Percentiles rank a stretch among this genome's conserved stretches.
These are phyloP conservation scores for Muscina levida DNA, from an alignment of 2,888 invertebrate species.

Conservation along the genomic window DNA sequence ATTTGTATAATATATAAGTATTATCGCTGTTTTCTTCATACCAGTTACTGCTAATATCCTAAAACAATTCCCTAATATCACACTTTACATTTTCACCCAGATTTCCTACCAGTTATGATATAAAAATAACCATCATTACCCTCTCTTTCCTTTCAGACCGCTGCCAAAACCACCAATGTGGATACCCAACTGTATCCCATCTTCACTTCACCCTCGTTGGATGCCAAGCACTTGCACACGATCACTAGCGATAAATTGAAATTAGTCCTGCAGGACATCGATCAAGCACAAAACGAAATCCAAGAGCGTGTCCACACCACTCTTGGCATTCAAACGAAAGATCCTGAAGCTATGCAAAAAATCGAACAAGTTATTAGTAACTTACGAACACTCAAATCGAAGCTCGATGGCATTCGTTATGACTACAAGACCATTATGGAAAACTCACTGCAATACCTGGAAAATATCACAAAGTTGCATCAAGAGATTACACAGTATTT, in stretches of 20 bases:
- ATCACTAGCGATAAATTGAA: constrained; percentile 83
- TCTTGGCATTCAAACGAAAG: constrained; percentile 84
- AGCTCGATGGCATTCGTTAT: constrained; percentile 84
- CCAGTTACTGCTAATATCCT: too few relatives aligned
- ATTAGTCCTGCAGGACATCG: constrained; percentile 83
- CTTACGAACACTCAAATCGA: constrained; percentile 84
- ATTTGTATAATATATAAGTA: too few relatives aligned
- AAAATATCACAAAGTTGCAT: constrained; percentile 84
- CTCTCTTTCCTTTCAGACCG: constrained; percentile 80
- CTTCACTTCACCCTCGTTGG: constrained; percentile 83
- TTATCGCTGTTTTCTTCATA: too few relatives aligned
- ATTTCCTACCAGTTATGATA: too few relatives aligned
- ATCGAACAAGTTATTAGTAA: constrained; percentile 84
- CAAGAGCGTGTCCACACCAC: constrained; percentile 85
- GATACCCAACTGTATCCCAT: constrained; percentile 88
- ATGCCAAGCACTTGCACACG: constrained; percentile 82
- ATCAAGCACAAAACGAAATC: constrained; percentile 84
- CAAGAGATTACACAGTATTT: constrained; percentile 83
- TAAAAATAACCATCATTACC: too few relatives aligned
- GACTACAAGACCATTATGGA: constrained; percentile 87
- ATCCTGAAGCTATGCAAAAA: constrained; percentile 80
- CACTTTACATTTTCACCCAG: too few relatives aligned
- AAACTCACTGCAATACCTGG: constrained; percentile 86
- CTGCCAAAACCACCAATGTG: constrained; percentile 85
- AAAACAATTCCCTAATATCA: too few relatives aligned